Conservation (phyloP, 1,140 invertebrate species). For the Zaprionus capensis region DNA sequence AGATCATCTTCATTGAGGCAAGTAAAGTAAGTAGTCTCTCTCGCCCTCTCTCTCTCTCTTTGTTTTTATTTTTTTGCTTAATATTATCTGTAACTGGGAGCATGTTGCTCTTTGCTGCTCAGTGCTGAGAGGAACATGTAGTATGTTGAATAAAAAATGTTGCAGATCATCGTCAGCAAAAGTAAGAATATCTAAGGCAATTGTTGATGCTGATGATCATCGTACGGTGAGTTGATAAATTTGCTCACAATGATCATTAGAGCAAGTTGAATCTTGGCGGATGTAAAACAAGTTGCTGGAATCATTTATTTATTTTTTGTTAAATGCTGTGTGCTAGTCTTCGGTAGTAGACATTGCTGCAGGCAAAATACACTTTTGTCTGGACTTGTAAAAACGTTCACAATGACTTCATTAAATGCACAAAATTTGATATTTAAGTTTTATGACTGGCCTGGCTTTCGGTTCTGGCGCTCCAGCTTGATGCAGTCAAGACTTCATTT, state of each 20-base stretch:
- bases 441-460: conserved; percentile 53
- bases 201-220: conserved; percentile 14
- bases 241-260: conserved; percentile 33
- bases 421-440: conserved; percentile 77
- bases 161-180: conserved; percentile 65
- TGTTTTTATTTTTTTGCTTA: conserved; percentile 18
- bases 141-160: conserved; percentile 73
- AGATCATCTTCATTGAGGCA: conserved; percentile 66
- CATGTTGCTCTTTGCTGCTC: conserved; percentile 34
- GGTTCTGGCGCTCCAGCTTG: conserved; percentile 50
- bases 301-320: conserved; percentile 29
- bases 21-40: conserved; percentile 7
- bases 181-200: conserved; percentile 23
- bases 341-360: conserved; percentile 20
- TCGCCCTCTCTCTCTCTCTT: conserved; percentile 23
- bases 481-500: conserved; percentile 3
- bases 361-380: conserved; percentile 6
- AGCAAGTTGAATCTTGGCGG: conserved; percentile 46
- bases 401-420: conserved; percentile 76
- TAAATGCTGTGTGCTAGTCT: conserved; percentile 9
- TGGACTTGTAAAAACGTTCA: conserved; percentile 55
- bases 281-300: conserved; percentile 66
- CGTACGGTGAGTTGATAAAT: conserved; percentile 29
- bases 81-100: conserved; percentile 42
- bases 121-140: conserved; percentile 19